Base-by-base conservation (phyloP, 2,888 invertebrate genomes). In the Podabrus alpinus region DNA sequence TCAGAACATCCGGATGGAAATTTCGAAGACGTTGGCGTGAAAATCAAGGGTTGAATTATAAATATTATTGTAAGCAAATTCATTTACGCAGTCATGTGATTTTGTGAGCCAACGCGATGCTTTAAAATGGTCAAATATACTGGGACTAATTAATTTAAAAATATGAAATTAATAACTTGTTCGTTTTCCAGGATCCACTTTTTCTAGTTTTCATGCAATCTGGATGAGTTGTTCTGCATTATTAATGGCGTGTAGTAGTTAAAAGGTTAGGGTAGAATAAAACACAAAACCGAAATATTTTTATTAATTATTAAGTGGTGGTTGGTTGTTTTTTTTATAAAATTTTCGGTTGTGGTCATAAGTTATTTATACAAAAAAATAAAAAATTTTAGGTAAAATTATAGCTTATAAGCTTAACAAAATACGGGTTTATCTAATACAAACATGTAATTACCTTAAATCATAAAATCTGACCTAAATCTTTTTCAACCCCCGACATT, bases 391-490 rank as follows among this genome's bases (percentile, higher is more conserved):
- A 45, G 45, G 45, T 45, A 45, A 45, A 45, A 45, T 45, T 45
- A 45, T 45, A 45, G 45, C 45, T n/a, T 7, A 5, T n/a, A 9
- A 2, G 16, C 61, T 61, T 61, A 61, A 61, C 61, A 61, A 61
- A 64, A 9, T 64, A n/a, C 13, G n/a, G 21, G 1, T 15, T 19
- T 19, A 67, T 29, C 15, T 24, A 67, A 17, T 25, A 9, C 45
- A n/a, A 68, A 68, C 68, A 45, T 72, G 11, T 69, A 60, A 72
- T 72, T 73, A 73, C 17, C n/a, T 69, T 62, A 45, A 70, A 73
- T 62, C 59, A 16, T 59, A 70, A 74, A 70, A 71, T 70, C 7
- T 68, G 74, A 74, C 71, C 74, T 24, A 71, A 73, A 69, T 73
- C 25, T 29, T 17, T 67, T 17, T 19, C 15, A 59, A 68, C 29